Conservation (phyloP, 2,888 invertebrate species). For the Chaitophorus viminalis region DNA sequence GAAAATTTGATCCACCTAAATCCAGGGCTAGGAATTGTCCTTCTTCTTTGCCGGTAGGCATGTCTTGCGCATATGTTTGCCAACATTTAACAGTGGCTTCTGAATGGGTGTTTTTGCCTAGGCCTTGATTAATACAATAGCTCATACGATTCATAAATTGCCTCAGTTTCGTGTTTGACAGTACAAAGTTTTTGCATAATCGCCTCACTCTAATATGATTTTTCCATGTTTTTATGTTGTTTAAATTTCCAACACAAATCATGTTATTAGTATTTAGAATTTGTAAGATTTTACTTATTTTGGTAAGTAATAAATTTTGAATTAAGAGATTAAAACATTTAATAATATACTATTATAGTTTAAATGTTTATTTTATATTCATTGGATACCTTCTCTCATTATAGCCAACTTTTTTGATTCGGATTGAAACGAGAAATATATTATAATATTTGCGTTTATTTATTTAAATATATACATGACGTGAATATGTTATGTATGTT, state of each 20-base stretch:
- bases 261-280: neutral
- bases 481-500: too few species aligned
- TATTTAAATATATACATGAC: too few species aligned
- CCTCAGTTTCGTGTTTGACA: slow-evolving; percentile 81
- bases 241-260: slow-evolving; percentile 18
- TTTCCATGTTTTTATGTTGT: slow-evolving; percentile 20
- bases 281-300: neutral
- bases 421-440: too few species aligned
- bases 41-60: slow-evolving; percentile 89
- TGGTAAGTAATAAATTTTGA: neutral
- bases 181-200: slow-evolving; percentile 82
- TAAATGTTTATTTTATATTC: neutral
- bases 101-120: too few species aligned
- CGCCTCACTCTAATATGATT: slow-evolving; percentile 73
- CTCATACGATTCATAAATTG: slow-evolving; percentile 81
- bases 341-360: too few species aligned
- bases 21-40: slow-evolving; percentile 82
- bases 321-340: neutral
- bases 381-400: neutral
- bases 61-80: slow-evolving; percentile 94
- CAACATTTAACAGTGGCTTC: too few species aligned
- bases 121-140: too few species aligned
- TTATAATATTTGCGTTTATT: too few species aligned
- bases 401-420: too few species aligned
- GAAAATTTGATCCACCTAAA: slow-evolving; percentile 84